Percentiles rank a stretch among this genome's conserved stretches.
Conservation (phyloP, 2,113 vertebrate species). For the Tringa solitaria region DNA sequence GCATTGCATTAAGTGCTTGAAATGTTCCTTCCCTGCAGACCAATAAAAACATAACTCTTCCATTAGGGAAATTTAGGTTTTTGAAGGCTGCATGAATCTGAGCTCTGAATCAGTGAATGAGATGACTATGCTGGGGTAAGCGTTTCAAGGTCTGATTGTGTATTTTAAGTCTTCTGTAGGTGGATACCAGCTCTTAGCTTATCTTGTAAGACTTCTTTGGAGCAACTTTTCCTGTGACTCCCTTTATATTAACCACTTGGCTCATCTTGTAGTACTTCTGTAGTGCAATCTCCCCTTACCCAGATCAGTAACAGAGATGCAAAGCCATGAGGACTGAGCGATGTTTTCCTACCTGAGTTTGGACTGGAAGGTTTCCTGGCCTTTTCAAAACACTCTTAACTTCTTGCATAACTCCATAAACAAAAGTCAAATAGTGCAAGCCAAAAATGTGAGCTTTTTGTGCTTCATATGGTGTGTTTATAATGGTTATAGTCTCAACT, state of each 20-base stretch:
- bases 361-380: neutral
- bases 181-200: neutral
- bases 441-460: neutral
- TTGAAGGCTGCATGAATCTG: slow-evolving; percentile 22
- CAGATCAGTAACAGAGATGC: neutral
- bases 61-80: slow-evolving; percentile 52
- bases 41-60: slow-evolving; percentile 49
- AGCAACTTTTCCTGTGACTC: neutral
- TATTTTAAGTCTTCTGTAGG: neutral
- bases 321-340: neutral
- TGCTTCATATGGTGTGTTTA: fast-evolving
- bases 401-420: neutral
- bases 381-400: neutral
- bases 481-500: neutral
- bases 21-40: slow-evolving; percentile 49
- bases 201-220: neutral
- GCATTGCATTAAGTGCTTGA: slow-evolving; percentile 47
- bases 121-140: neutral
- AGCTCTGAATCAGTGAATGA: slow-evolving; percentile 40
- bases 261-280: neutral
- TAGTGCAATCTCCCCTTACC: neutral
- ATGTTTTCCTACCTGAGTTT: neutral
- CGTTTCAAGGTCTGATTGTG: neutral
- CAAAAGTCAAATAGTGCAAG: neutral
- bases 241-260: neutral